Conservation (phyloP, 1,140 invertebrate genomes). For the Heliconius melpomene region DNA sequence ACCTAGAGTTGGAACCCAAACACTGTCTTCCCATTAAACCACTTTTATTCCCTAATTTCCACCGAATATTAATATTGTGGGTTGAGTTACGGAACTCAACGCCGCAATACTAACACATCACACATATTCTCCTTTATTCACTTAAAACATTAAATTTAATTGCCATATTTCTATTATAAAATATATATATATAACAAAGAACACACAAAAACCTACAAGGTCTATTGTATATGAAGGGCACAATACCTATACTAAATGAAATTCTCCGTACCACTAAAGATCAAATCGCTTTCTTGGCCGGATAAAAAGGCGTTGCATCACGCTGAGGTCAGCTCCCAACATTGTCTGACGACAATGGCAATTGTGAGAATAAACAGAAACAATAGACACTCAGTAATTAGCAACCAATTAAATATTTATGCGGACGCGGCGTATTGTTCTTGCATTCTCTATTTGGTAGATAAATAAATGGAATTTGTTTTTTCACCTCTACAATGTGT, state of each 20-base stretch:
- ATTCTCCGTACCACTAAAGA: constrained; percentile 37
- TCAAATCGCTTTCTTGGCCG: constrained; percentile 53
- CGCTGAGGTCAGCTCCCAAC: constrained; percentile 74
- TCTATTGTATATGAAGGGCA: background rate
- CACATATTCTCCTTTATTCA: background rate
- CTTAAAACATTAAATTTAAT: background rate
- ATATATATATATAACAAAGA: too few species aligned
- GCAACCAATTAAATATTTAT: constrained; percentile 74
- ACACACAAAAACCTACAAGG: background rate
- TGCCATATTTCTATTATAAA: background rate
- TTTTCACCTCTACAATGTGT: too few species aligned
- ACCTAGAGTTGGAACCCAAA: too few species aligned
- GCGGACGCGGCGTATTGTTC: constrained; percentile 55
- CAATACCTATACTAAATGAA: constrained; percentile 26
- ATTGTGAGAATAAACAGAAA: constrained; percentile 70
- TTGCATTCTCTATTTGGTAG: constrained; percentile 46
- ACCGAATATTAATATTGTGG: too few species aligned
- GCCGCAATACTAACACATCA: background rate
- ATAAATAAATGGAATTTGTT: constrained; percentile 30
- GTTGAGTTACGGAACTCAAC: too few species aligned
- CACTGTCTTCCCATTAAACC: too few species aligned
- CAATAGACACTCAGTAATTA: constrained; percentile 73
- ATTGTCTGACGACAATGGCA: constrained; percentile 75
- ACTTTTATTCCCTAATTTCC: too few species aligned
- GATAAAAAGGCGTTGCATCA: constrained; percentile 64